These are phyloP conservation scores for Lepidostoma basale DNA, from an alignment of 1,140 invertebrate genomes.

Conservation along the genomic window DNA sequence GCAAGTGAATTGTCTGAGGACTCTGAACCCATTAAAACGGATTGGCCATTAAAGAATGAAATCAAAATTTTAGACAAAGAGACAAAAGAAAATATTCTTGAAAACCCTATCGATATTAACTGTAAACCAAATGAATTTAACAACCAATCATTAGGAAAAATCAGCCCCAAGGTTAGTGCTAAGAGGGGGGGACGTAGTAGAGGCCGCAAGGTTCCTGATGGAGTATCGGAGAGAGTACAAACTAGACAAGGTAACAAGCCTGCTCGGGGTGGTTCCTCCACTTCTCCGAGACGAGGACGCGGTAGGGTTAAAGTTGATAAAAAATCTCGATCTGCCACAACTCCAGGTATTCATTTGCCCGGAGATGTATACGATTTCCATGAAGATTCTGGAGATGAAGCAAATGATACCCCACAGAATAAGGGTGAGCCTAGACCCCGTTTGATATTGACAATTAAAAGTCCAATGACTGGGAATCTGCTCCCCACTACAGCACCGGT, in stretches of 20 bases:
- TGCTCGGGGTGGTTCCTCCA: constrained; percentile 55
- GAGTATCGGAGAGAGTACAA: constrained; percentile 56
- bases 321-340: constrained; percentile 63
- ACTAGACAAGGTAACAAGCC: constrained; percentile 64
- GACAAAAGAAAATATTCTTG: constrained; percentile 25
- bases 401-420: constrained; percentile 53
- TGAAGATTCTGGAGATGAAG: constrained; percentile 80
- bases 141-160: constrained; percentile 35
- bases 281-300: constrained; percentile 57
- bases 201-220: constrained; percentile 61
- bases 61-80: constrained; percentile 38
- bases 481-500: constrained; percentile 51
- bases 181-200: constrained; percentile 62
- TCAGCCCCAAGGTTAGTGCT: constrained; percentile 44
- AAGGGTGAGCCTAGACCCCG: constrained; percentile 68
- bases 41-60: background rate
- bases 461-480: constrained; percentile 59
- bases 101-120: constrained; percentile 1
- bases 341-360: constrained; percentile 57
- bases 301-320: constrained; percentile 61
- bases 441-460: constrained; percentile 81
- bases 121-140: constrained; percentile 30
- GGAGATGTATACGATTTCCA: constrained; percentile 84
- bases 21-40: constrained; percentile 24
- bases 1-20: constrained; percentile 22